These are phyloP conservation scores for Hyperoplus lanceolatus DNA, from an alignment of 2,797 vertebrate species.

Conservation along the genomic window DNA sequence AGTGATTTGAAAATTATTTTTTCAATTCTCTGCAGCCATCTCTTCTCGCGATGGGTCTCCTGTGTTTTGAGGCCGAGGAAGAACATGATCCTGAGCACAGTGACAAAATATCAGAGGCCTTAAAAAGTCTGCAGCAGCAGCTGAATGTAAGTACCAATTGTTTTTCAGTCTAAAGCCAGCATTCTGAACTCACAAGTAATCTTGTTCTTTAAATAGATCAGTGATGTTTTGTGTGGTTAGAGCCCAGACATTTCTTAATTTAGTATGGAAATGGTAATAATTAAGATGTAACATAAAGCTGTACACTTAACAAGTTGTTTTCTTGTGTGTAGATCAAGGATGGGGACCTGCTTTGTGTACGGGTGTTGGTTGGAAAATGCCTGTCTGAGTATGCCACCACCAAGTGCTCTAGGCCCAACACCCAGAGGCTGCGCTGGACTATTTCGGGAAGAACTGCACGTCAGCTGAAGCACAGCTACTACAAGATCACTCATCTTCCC, in stretches of 20 bases:
- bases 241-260: neutral
- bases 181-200: neutral
- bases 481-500: conserved; percentile 95
- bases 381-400: conserved; percentile 93
- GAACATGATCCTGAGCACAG: conserved; percentile 82
- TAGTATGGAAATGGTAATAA: neutral
- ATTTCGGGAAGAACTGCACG: conserved; percentile 95
- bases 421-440: conserved; percentile 95
- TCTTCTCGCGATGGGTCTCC: conserved; percentile 90
- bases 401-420: conserved; percentile 91
- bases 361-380: conserved; percentile 93
- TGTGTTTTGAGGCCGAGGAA: conserved; percentile 90
- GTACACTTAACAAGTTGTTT: neutral
- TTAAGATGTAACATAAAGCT: neutral
- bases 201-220: neutral
- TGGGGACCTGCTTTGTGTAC: conserved; percentile 91
- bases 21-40: conserved; percentile 87
- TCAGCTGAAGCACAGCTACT: conserved; percentile 95
- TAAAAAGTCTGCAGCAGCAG: conserved; percentile 88
- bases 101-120: conserved; percentile 82
- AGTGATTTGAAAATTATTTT: neutral
- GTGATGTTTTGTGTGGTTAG: neutral
- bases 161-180: neutral
- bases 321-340: conserved; percentile 85
- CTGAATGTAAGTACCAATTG: conserved; percentile 84